Evolutionary conservation across 2,797 vertebrate species (phyloP).

Genomic region (Champsocephalus esox): DNA sequence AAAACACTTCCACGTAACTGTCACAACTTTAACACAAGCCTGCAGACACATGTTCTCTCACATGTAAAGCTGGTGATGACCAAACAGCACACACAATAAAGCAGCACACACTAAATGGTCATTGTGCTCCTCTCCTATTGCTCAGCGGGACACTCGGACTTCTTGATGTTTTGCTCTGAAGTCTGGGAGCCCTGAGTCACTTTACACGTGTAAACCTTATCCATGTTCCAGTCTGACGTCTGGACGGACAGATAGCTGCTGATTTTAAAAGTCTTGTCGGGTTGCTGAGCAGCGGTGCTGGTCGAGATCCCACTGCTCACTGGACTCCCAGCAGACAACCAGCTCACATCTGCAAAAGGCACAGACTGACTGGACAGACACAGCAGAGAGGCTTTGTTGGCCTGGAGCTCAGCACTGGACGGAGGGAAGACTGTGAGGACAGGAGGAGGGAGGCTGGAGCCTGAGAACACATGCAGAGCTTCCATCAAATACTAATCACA

Average conservation of each 20-base stretch:
- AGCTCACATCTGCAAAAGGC: conserved; percentile 67
- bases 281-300: conserved; percentile 60
- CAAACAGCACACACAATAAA: conserved; percentile 24
- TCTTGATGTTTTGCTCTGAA: conserved; percentile 54
- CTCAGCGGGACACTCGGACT: conserved; percentile 48
- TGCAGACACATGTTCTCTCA: neutral
- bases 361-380: conserved; percentile 66
- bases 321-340: conserved; percentile 62
- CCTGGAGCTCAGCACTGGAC: conserved; percentile 64
- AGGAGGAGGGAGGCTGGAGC: conserved; percentile 47
- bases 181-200: conserved; percentile 64
- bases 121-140: conserved; percentile 31
- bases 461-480: conserved; percentile 37
- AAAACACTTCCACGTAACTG: conserved; percentile 11
- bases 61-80: neutral
- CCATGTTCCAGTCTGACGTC: conserved; percentile 59
- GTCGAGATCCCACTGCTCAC: conserved; percentile 65
- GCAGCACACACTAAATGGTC: conserved; percentile 18
- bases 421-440: conserved; percentile 74
- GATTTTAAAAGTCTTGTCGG: conserved; percentile 70
- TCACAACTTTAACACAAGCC: conserved; percentile 9
- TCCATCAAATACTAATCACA: neutral
- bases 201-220: conserved; percentile 58
- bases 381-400: conserved; percentile 60
- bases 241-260: conserved; percentile 74